Conservation (phyloP, 2,113 vertebrate species). For the Herpetotheres cachinnans region DNA sequence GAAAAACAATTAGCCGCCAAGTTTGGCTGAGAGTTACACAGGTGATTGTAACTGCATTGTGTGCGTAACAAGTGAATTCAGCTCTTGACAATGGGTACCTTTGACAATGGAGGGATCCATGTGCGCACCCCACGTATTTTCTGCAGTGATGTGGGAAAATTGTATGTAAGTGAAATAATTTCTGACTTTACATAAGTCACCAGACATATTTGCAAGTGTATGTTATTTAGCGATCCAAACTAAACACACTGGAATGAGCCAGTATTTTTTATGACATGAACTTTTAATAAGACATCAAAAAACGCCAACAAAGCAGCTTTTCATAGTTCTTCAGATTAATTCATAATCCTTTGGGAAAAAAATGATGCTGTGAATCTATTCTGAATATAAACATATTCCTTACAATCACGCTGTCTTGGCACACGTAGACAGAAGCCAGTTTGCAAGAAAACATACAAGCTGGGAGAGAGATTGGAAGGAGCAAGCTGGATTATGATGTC, state of each 20-base stretch:
- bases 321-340: background rate
- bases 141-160: background rate
- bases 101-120: background rate
- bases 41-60: background rate
- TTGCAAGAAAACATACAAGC: background rate
- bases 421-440: background rate
- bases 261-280: background rate
- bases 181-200: background rate
- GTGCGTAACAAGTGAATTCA: background rate
- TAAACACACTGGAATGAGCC: background rate
- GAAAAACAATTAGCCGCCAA: background rate
- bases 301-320: background rate
- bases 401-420: background rate
- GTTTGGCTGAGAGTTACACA: background rate
- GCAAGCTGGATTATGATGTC: background rate
- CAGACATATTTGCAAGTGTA: background rate
- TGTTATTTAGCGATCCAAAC: background rate
- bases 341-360: background rate
- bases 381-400: background rate
- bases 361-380: background rate
- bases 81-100: background rate
- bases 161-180: background rate
- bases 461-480: background rate
- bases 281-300: background rate
- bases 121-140: background rate